phyloP scores from a whole-genome alignment of 2,888 invertebrate species.

The Chalcis sispes region DNA sequence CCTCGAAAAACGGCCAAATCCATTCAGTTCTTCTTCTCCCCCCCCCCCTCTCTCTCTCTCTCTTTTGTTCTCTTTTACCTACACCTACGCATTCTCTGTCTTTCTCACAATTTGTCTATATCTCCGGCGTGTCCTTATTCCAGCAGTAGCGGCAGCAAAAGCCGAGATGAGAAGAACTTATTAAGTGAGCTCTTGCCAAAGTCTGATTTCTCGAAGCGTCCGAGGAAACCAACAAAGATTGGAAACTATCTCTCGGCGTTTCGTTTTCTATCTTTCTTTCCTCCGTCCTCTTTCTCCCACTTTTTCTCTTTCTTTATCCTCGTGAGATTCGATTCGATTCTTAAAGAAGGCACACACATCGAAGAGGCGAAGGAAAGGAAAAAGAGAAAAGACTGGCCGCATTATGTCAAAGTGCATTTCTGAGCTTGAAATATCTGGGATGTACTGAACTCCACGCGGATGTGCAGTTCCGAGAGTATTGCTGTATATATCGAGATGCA shows the following conservation, averaged over 20 bases:
- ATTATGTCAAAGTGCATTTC: constrained; percentile 53
- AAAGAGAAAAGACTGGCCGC: constrained; percentile 42
- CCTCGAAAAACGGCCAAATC: no score
- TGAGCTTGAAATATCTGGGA: constrained; percentile 41
- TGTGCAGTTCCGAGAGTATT: no score
- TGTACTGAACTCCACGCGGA: constrained; percentile 15
- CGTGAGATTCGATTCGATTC: constrained; percentile 38
- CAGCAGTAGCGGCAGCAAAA: no score
- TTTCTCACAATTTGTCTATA: no score
- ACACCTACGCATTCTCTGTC: no score
- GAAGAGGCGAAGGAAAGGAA: no score
- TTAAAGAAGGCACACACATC: no score
- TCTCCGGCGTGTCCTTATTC: no score
- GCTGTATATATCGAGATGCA: no score
- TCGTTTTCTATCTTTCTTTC: no score
- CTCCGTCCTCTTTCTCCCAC: no score
- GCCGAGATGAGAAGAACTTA: constrained; percentile 48
- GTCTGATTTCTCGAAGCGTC: constrained; percentile 34
- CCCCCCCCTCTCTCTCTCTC: background rate
- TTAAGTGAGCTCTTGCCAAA: constrained; percentile 56
- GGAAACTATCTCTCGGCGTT: constrained; percentile 44
- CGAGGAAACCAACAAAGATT: constrained; percentile 34
- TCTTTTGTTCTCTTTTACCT: constrained; percentile 5
- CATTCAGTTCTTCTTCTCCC: constrained; percentile 21
- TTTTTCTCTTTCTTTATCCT: no score